Conservation (phyloP, 1,140 invertebrate genomes). For the Potamilus streckersoni region DNA sequence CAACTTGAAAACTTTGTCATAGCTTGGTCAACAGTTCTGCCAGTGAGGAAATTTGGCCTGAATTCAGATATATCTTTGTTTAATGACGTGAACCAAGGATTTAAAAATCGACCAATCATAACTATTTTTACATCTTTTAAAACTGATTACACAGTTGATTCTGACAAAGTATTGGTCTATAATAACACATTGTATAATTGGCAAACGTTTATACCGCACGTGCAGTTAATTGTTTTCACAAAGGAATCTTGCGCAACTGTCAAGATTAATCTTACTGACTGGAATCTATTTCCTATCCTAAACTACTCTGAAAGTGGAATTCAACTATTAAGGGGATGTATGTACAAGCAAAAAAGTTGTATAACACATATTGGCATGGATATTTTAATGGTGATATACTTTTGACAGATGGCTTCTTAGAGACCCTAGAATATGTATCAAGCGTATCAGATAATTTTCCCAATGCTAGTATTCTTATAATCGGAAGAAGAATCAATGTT, state of each 20-base stretch:
- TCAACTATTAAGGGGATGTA: slow-evolving; percentile 32
- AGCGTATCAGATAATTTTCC: no score
- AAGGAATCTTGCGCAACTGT: slow-evolving; percentile 9
- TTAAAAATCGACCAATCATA: no score
- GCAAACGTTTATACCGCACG: slow-evolving; percentile 18
- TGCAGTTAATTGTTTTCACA: slow-evolving; percentile 31
- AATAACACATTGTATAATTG: slow-evolving; percentile 17
- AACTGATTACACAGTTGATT: no score
- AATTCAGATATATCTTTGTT: no score
- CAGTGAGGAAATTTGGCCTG: no score
- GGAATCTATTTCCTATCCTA: slow-evolving; percentile 8
- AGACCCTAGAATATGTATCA: not conserved
- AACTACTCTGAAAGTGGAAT: slow-evolving; percentile 1
- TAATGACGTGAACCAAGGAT: no score
- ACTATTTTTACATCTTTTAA: no score
- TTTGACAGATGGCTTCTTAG: slow-evolving; percentile 22
- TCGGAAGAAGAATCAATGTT: no score
- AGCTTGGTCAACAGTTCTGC: no score
- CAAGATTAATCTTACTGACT: slow-evolving; percentile 12
- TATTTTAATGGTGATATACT: slow-evolving; percentile 35
- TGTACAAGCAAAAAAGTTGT: slow-evolving; percentile 10
- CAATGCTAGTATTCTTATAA: no score
- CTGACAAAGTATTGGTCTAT: no score
- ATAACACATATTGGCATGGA: slow-evolving; percentile 29
- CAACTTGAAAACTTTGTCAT: no score